Base-by-base conservation (phyloP, 1,140 invertebrate genomes). In the Euglossa dilemma region DNA sequence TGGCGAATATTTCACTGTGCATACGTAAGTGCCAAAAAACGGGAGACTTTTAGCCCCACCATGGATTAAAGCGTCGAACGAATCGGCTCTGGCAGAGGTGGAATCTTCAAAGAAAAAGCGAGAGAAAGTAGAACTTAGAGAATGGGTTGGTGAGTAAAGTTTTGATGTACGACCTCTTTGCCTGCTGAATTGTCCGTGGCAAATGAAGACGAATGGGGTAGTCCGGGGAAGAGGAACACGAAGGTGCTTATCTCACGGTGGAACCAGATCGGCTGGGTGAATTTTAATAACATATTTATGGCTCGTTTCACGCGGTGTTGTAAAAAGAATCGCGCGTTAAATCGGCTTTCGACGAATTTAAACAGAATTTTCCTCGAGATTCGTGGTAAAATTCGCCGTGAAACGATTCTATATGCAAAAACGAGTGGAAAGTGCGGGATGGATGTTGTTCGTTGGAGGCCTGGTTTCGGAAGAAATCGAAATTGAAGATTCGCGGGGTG, bases 121-220 rank as follows among this genome's bases (percentile, higher is more conserved):
- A 73, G 28, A 6, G 12, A 47, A 18, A 45, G 54, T 9, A 50
- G 14, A 20, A 2, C 14, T 23, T n/a, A 23, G 36, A 25, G 25
- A n/a, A 36, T 1, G 4, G 36, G 6, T 8, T 70, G 18, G 20
- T 20, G 6, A 57, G 47, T 36, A 64, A 87, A 80, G 83, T 87
- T 86, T 85, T 87, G 83, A 87, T 85, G 47, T 74, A 87, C 61
- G 85, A 69, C 50, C 47, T 50, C 61, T 69, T 85, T 85, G 61
- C 69, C 52, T 66, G 70, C 61, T 70, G 73, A 87, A 85, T 77
- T 78, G 67, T 81, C 73, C 16, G 70, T 64, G 64, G 73, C 69
- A 87, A 87, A 87, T 87, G 84, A 87, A 87, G 85, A 87, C 64
- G 80, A 85, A 87, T 85, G 83, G 63, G 7, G n/a, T 28, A 16